phyloP scores from a whole-genome alignment of 2,888 invertebrate genomes.

The Ochropleura plecta region DNA sequence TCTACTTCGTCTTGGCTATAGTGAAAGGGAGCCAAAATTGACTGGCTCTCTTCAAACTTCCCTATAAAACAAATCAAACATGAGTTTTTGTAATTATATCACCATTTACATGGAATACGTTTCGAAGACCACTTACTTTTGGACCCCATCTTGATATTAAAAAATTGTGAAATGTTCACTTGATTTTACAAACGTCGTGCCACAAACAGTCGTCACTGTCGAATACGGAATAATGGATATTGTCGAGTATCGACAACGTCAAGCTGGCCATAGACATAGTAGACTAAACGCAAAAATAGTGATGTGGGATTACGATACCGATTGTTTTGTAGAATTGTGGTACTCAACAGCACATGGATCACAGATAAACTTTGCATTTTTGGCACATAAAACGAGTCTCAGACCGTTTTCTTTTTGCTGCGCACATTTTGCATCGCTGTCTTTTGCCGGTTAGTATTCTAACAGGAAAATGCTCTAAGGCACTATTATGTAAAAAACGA shows the following conservation, averaged over 20 bases:
- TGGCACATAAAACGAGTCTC: constrained; percentile 32
- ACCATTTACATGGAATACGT: constrained; percentile 35
- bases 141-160: constrained; percentile 21
- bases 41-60: constrained; percentile 37
- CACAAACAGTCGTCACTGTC: constrained; percentile 6
- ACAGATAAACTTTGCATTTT: constrained; percentile 36
- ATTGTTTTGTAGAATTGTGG: constrained; percentile 22
- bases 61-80: constrained; percentile 36
- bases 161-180: constrained; percentile 6
- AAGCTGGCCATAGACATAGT: constrained; percentile 13
- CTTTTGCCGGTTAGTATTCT: constrained; percentile 30
- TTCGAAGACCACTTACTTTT: constrained; percentile 34
- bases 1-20: constrained; percentile 28
- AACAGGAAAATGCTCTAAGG: constrained; percentile 22
- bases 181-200: constrained; percentile 23
- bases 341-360: constrained; percentile 29
- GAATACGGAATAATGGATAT: constrained; percentile 10
- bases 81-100: constrained; percentile 32
- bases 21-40: constrained; percentile 33
- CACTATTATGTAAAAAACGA: constrained; percentile 20
- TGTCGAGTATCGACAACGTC: constrained; percentile 10
- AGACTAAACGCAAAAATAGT: constrained; percentile 27
- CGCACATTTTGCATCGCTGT: constrained; percentile 38
- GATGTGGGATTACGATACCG: constrained; percentile 18
- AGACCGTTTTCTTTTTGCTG: constrained; percentile 28